phyloP scores from a whole-genome alignment of 2,797 vertebrate species.

The Sciaenops ocellatus region DNA sequence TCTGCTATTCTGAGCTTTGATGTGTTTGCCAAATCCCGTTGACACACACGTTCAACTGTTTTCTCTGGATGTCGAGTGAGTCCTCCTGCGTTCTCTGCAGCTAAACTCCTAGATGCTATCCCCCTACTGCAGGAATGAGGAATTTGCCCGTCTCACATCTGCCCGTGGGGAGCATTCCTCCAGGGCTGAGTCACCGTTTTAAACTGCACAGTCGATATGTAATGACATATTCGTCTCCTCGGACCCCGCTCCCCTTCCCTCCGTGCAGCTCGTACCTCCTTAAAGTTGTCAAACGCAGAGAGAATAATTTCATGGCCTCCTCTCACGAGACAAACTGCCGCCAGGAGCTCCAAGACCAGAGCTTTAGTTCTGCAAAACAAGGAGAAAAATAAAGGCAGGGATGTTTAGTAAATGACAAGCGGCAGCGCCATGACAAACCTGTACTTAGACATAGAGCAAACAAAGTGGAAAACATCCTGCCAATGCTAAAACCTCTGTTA shows the following conservation, averaged over 20 bases:
- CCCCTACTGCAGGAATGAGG: constrained; percentile 23
- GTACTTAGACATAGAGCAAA: constrained; percentile 34
- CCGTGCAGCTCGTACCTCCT: constrained; percentile 88
- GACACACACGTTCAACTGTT: constrained; percentile 34
- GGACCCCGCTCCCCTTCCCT: constrained; percentile 20
- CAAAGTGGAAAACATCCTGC: constrained; percentile 10
- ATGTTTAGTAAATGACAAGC: constrained; percentile 50
- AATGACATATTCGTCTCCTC: constrained; percentile 56
- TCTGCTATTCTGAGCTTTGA: constrained; percentile 55
- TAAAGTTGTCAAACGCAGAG: constrained; percentile 97
- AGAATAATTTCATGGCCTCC: constrained; percentile 99
- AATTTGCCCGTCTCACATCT: constrained; percentile 51
- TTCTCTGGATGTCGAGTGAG: constrained; percentile 29
- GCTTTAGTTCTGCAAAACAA: constrained; percentile 93
- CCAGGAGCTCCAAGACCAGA: constrained; percentile 95
- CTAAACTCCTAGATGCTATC: constrained; percentile 52
- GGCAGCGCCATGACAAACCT: constrained; percentile 21
- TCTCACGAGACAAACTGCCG: constrained; percentile 96
- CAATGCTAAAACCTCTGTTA: constrained; percentile 2
- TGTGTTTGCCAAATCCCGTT: constrained; percentile 50
- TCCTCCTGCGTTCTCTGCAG: constrained; percentile 34
- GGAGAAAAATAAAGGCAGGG: constrained; percentile 37
- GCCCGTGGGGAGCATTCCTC: constrained; percentile 56
- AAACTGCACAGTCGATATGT: constrained; percentile 59
- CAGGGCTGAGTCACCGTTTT: constrained; percentile 60